Conservation (phyloP, 1,140 invertebrate genomes). For the Frieseomelitta varia region DNA sequence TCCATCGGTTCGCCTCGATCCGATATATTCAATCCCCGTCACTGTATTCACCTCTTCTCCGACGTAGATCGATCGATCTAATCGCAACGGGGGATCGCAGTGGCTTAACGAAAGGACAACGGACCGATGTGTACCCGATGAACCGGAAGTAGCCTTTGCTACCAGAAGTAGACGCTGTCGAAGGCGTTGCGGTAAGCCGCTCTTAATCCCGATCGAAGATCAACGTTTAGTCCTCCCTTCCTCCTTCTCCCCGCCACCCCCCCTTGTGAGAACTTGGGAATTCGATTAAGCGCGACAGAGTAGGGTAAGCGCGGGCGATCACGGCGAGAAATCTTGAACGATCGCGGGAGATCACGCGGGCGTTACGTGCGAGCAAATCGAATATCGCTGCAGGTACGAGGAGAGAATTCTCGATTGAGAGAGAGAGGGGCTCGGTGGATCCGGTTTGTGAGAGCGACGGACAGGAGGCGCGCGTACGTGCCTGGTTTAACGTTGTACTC, state of each 20-base stretch:
- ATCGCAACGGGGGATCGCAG: neutral
- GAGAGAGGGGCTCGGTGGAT: neutral
- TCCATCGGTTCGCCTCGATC: neutral
- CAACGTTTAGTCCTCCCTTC: neutral
- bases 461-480: too few species aligned
- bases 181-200: constrained; percentile 37
- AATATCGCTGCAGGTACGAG: neutral
- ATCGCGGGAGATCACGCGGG: neutral
- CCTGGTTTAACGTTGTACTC: too few species aligned
- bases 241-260: too few species aligned
- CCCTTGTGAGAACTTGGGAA: constrained; percentile 1
- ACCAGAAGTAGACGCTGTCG: constrained; percentile 23
- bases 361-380: neutral
- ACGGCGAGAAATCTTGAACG: neutral
- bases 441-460: too few species aligned
- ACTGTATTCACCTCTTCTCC: too few species aligned
- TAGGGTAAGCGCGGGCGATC: neutral
- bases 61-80: neutral
- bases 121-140: neutral
- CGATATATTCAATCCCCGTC: too few species aligned
- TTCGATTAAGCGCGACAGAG: neutral
- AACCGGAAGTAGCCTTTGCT: constrained; percentile 30
- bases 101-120: neutral
- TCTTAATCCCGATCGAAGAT: constrained; percentile 47
- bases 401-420: neutral